phyloP scores from a whole-genome alignment of 2,888 invertebrate genomes.

The Andrena haemorrhoa region DNA sequence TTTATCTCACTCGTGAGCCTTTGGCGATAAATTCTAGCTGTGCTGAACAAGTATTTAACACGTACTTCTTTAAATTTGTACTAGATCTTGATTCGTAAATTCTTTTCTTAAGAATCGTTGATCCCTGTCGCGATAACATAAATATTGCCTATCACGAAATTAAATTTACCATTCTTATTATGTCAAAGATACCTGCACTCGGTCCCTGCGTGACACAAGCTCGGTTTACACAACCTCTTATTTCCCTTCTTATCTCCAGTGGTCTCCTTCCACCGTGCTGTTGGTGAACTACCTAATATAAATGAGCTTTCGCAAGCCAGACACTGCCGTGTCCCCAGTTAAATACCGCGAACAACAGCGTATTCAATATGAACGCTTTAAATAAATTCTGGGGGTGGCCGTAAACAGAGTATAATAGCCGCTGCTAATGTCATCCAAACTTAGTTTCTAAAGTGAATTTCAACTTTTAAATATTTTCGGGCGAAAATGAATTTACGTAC shows the following conservation, averaged over 20 bases:
- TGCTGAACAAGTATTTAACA: no score
- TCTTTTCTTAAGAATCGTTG: not conserved
- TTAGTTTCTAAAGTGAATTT: no score
- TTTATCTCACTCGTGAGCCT: no score
- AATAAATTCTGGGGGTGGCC: no score
- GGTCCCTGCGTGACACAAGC: conserved; percentile 24
- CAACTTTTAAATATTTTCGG: no score
- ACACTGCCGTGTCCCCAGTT: conserved; percentile 28
- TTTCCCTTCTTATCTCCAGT: conserved; percentile 45
- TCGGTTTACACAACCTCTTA: conserved; percentile 38
- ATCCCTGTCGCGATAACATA: not conserved
- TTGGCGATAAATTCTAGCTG: no score
- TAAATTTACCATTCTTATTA: conserved; percentile 22
- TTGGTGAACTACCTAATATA: conserved; percentile 29
- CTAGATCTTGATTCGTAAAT: not conserved
- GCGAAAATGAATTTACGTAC: no score
- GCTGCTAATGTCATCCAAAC: no score
- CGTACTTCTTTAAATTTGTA: not conserved
- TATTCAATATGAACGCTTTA: conserved; percentile 39
- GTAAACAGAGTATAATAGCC: no score
- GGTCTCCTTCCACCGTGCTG: conserved; percentile 5
- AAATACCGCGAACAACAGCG: conserved; percentile 33
- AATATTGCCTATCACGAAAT: conserved; percentile 5
- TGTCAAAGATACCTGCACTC: conserved; percentile 25
- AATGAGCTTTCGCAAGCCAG: conserved; percentile 43